Evolutionary conservation across 92 coral and sea anemone genomes (phyloP), one percentile per base, ranked within the genome.

Genomic region (Virgularia gustaviana): DNA sequence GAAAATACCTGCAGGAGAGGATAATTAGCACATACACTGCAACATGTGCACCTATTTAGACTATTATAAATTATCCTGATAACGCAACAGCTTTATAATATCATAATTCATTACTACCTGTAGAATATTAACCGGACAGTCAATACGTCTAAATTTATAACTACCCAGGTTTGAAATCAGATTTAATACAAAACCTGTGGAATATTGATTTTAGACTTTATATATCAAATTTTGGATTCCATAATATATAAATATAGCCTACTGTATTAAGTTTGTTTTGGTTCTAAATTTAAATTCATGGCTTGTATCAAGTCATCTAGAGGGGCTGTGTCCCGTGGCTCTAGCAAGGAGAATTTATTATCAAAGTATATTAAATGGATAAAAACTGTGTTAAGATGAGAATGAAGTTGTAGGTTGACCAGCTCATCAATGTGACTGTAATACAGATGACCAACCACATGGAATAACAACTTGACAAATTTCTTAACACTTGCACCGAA

Each of bases 301-400:
- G 96, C 96, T 63, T 84, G 98, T 27, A 87, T 86, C 28, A 92
- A 70, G 66, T 92, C 98, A 16, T 92, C 98, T 52, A 92, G 75
- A 0, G 98, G 98, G 0, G 82, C 96, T 18, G 89, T 92, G 65
- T 92, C 98, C 79, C 88, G 89, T 23, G 96, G 78, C 35, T 92
- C 98, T 63, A 92, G 73, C 57, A 88, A 80, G 49, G 82, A 85
- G 76, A 89, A 92, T 60, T 85, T 89, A 78, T 86, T 89, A 64
- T 90, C 83, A 71, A 86, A 92, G 36, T 89, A 54, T 65, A 86
- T 65, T 47, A 92, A 89, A 80, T 89, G 85, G 84, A 89, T 92
- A 65, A 92, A 89, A 33, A 87, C 90, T 3, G 96, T 90, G 83
- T 92, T 92, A 19, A 92, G 49, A 47, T 92, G 90, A 20, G 88